Conservation (phyloP, 2,888 invertebrate species). For the Achlya flavicornis region DNA sequence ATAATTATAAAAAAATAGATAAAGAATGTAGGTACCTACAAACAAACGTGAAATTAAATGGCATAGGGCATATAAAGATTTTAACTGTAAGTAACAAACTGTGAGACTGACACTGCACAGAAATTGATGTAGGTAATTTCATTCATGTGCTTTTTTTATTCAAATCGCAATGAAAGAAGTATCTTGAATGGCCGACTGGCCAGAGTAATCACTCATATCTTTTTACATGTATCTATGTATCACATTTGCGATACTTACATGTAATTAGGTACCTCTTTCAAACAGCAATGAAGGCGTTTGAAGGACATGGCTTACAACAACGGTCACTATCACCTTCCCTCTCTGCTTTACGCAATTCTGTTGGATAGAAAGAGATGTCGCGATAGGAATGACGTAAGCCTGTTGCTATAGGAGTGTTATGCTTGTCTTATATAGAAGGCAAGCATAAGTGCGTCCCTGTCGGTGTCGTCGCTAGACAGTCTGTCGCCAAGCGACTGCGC, state of each 20-base stretch:
- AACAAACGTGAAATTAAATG: no score
- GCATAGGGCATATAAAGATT: no score
- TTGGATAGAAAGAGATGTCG: neutral
- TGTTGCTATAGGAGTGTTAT: constrained; percentile 11
- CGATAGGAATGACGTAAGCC: constrained; percentile 11
- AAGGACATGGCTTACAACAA: constrained; percentile 10
- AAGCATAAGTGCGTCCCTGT: neutral
- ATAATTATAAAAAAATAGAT: no score
- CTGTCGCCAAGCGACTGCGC: constrained; percentile 32
- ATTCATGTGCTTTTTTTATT: neutral
- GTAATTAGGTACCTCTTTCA: constrained; percentile 9
- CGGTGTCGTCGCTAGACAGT: constrained; percentile 30
- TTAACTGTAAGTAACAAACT: no score
- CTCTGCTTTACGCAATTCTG: neutral
- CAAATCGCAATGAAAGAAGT: neutral
- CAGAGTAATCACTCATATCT: constrained; percentile 5
- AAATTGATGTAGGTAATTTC: no score
- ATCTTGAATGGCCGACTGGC: neutral
- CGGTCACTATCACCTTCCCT: neutral
- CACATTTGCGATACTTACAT: constrained; percentile 11
- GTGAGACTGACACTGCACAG: no score
- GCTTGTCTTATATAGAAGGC: neutral
- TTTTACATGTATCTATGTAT: neutral
- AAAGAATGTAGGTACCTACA: no score
- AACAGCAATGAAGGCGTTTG: constrained; percentile 11